Evolutionary conservation across 2,797 vertebrate genomes (phyloP).

Genomic region (Danio jaintianensis): DNA sequence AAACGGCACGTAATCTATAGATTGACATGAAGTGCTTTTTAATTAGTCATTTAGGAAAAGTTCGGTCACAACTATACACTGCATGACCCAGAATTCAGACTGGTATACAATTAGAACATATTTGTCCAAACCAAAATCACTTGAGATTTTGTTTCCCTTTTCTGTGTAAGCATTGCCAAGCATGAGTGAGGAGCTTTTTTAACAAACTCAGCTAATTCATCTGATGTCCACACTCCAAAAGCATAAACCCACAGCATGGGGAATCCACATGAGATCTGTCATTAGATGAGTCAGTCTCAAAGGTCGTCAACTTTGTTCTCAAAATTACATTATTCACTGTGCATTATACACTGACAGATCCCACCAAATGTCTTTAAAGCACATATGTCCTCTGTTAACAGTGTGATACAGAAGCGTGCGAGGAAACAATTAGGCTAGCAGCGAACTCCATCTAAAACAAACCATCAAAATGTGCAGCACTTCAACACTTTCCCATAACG

Average conservation of each 20-base stretch:
- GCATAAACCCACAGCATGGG: conserved; percentile 21
- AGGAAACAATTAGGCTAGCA: background rate
- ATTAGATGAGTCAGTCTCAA: conserved; percentile 43
- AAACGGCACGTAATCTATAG: conserved; percentile 7
- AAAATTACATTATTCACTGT: background rate
- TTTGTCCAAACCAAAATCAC: conserved; percentile 1
- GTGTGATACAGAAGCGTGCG: background rate
- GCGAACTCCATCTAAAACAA: background rate
- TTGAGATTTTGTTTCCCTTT: conserved; percentile 18
- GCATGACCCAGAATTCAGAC: background rate
- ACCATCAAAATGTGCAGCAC: background rate
- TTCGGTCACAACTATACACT: background rate
- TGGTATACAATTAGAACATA: background rate
- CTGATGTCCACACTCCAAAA: conserved; percentile 45
- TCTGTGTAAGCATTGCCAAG: conserved; percentile 34
- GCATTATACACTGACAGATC: conserved; percentile 42
- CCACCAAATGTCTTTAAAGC: conserved; percentile 19
- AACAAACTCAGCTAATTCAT: conserved; percentile 49
- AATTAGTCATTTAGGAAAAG: conserved; percentile 5
- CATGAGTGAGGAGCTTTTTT: conserved; percentile 45
- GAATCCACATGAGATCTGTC: conserved; percentile 43
- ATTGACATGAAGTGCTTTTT: background rate
- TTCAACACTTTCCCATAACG: background rate
- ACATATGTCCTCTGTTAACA: conserved; percentile 3
- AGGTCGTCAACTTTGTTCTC: conserved; percentile 29